A percentile compares a stretch with the other conserved stretches of the same genome.
Conservation (phyloP, 23 tunicate genomes). For the Trididemnum clinides region DNA sequence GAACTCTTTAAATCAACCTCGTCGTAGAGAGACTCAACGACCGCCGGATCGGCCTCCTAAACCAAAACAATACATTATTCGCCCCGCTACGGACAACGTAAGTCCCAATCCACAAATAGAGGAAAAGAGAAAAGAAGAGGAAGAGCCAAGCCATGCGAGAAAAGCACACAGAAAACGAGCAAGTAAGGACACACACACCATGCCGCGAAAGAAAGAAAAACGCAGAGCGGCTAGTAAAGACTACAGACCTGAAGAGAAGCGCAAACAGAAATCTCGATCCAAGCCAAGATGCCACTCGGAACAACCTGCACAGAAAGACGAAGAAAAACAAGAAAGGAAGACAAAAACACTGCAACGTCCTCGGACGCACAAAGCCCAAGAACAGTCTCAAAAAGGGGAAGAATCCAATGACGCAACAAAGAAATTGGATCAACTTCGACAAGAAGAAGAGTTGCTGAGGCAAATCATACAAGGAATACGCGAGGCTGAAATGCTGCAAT, state of each 20-base stretch:
- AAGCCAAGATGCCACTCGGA: not conserved
- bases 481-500: constrained; percentile 38
- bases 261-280: not conserved
- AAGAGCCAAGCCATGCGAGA: too few species aligned
- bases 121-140: not conserved
- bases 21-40: not conserved
- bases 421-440: not conserved
- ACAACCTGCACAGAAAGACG: not conserved
- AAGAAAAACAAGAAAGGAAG: not conserved
- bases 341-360: not conserved
- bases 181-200: not conserved
- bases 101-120: not conserved
- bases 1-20: not conserved
- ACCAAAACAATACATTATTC: constrained; percentile 29
- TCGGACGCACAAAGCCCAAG: not conserved
- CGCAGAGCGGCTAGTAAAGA: not conserved
- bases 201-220: not conserved
- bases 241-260: not conserved
- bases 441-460: not conserved
- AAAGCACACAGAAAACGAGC: not conserved
- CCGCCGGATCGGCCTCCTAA: constrained; percentile 30
- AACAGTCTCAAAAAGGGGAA: not conserved
- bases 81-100: not conserved
- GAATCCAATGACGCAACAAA: not conserved
- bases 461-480: constrained; percentile 29